phyloP scores from a whole-genome alignment of 2,888 invertebrate species.

The Cotesia congregata region DNA sequence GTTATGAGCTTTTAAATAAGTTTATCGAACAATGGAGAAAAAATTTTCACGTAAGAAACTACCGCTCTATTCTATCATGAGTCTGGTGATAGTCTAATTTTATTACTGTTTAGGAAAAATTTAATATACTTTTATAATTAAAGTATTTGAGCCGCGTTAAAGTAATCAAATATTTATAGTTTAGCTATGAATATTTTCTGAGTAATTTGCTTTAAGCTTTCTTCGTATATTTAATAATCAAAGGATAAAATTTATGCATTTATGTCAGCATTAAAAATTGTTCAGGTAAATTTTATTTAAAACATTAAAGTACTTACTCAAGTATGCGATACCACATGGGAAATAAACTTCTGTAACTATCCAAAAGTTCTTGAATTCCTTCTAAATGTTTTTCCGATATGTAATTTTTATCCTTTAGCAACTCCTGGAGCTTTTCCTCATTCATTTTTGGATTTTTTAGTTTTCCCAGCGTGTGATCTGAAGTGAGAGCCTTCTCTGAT shows the following conservation, averaged over 20 bases:
- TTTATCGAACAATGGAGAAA: no score
- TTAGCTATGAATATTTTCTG: no score
- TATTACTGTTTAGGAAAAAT: no score
- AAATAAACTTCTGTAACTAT: conserved; percentile 75
- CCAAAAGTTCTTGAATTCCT: conserved; percentile 73
- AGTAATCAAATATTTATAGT: no score
- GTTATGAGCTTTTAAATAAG: no score
- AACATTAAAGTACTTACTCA: conserved; percentile 60
- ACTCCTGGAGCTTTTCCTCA: conserved; percentile 76
- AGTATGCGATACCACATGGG: conserved; percentile 79
- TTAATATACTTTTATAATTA: no score
- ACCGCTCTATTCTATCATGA: no score
- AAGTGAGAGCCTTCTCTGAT: conserved; percentile 74
- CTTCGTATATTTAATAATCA: no score
- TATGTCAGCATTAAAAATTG: conserved; percentile 19
- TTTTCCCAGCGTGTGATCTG: conserved; percentile 84
- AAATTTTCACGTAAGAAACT: no score
- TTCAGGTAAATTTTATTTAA: not conserved
- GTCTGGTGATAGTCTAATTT: no score
- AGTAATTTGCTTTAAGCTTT: no score
- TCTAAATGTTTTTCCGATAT: conserved; percentile 75
- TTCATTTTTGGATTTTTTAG: conserved; percentile 81
- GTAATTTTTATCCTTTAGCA: conserved; percentile 71
- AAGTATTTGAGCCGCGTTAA: no score
- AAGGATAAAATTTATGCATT: not conserved